Evolutionary conservation across 2,797 vertebrate genomes (phyloP).

Genomic region (Oreonectes daqikongensis): DNA sequence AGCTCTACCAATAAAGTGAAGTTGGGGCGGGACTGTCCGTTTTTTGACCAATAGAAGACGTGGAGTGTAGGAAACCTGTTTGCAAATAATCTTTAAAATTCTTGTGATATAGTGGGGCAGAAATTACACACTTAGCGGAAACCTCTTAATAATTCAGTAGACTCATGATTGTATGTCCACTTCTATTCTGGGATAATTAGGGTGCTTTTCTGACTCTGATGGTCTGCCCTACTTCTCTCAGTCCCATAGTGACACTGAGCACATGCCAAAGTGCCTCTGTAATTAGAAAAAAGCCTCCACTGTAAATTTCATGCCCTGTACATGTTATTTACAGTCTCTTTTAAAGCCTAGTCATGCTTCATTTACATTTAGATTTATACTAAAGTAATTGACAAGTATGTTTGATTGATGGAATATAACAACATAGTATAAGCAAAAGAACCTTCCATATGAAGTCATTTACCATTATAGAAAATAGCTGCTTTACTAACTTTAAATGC

Average conservation of each 20-base stretch:
- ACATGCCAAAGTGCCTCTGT: constrained; percentile 23
- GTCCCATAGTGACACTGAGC: constrained; percentile 6
- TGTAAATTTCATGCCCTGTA: neutral
- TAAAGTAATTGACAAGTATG: neutral
- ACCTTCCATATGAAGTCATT: neutral
- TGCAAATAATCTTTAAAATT: neutral
- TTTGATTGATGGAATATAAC: constrained; percentile 4
- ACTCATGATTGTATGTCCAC: constrained; percentile 30
- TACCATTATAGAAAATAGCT: neutral
- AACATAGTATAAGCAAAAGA: neutral
- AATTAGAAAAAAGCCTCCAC: constrained; percentile 21
- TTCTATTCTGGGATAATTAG: constrained; percentile 33
- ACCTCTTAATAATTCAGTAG: constrained; percentile 30
- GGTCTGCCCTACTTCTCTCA: constrained; percentile 38
- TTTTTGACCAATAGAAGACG: neutral
- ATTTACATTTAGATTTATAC: constrained; percentile 7
- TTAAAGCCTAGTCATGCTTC: neutral
- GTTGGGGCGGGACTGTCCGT: neutral
- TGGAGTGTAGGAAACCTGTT: neutral
- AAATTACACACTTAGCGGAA: constrained; percentile 20
- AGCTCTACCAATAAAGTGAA: neutral
- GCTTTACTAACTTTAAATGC: too few relatives aligned
- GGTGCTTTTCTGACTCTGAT: constrained; percentile 17
- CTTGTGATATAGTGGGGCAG: neutral
- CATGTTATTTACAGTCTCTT: neutral